phyloP scores from a whole-genome alignment of 2,888 invertebrate genomes.

The Arctia plantaginis region DNA sequence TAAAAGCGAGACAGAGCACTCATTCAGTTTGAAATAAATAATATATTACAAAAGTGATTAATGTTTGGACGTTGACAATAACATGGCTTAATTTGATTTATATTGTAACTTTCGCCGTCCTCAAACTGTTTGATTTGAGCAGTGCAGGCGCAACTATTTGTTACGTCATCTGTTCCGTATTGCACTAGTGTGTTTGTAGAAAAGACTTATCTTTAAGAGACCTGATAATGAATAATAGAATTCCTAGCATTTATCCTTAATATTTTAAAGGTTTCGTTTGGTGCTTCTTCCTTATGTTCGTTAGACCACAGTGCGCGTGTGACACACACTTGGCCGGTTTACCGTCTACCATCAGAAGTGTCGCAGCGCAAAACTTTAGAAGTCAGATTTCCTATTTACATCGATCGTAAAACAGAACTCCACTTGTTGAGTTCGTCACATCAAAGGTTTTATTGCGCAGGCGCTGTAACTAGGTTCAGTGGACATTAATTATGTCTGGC shows the following conservation, averaged over 20 bases:
- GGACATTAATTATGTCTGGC: conserved; percentile 12
- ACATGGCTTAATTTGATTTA: conserved; percentile 73
- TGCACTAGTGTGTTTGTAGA: conserved; percentile 4
- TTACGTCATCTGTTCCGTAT: conserved; percentile 51
- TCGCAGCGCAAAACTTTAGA: background rate
- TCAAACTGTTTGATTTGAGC: conserved; percentile 76
- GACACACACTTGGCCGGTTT: no score
- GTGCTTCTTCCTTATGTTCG: background rate
- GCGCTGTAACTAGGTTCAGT: background rate
- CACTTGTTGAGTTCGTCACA: background rate
- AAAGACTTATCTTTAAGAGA: background rate
- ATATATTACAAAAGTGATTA: conserved; percentile 61
- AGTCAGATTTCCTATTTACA: background rate
- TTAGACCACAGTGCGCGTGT: no score
- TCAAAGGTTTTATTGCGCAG: conserved; percentile 6
- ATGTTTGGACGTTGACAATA: conserved; percentile 67
- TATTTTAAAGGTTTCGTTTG: background rate
- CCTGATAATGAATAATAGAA: background rate
- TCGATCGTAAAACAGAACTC: background rate
- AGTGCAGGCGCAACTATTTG: conserved; percentile 55
- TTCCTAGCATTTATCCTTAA: background rate
- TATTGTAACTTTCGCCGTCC: conserved; percentile 76
- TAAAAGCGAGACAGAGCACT: conserved; percentile 41
- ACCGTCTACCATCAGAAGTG: background rate
- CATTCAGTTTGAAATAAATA: conserved; percentile 47